Base-by-base conservation (phyloP, 2,797 vertebrate genomes). In the Ptychadena robeensis region DNA sequence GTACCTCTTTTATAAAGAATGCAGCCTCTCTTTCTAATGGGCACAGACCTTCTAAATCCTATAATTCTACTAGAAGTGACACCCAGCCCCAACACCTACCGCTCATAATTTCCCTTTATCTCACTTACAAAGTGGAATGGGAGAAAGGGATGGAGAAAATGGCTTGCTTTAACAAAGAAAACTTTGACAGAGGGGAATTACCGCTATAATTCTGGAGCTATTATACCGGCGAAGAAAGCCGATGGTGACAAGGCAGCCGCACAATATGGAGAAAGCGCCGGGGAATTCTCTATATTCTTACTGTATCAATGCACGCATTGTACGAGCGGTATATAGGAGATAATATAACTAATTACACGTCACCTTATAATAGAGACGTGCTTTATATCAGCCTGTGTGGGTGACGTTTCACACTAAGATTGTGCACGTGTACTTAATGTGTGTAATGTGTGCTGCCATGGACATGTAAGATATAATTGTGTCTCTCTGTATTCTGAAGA, bases 271-370 rank as follows among this genome's bases (percentile, higher is more conserved):
- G 38, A 30, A 32, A 34, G 35, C 80, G 25, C 61, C 32, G 64
- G 32, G 63, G 34, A 69, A 32, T 34, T 28, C 64, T 59, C 3
- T 11, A 4, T 30, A 66, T 73, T 72, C 40, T 66, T 35, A 4
- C 31, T 34, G 22, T 68, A 32, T 79, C 59, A 73, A 66, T 81
- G 61, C 28, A 3, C 44, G 31, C 37, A 65, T 73, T 81, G 69
- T 81, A 44, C 34, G 9, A 11, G 63, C 27, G 59, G 59, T 67
- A 28, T 74, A 74, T 37, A 31, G 66, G 15, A 65, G 31, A 81
- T 67, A 14, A 18, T 74, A 81, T 48, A 73, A 73, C 70, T 44
- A 81, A 81, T 73, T 69, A 73, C 71, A 73, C 34, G 31, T 68
- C 73, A 59, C 18, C 31, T 27, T 37, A 27, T 30, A 59, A 71